Evolutionary conservation across 2,888 invertebrate genomes (phyloP).

Genomic region (Stegophylla sp.): DNA sequence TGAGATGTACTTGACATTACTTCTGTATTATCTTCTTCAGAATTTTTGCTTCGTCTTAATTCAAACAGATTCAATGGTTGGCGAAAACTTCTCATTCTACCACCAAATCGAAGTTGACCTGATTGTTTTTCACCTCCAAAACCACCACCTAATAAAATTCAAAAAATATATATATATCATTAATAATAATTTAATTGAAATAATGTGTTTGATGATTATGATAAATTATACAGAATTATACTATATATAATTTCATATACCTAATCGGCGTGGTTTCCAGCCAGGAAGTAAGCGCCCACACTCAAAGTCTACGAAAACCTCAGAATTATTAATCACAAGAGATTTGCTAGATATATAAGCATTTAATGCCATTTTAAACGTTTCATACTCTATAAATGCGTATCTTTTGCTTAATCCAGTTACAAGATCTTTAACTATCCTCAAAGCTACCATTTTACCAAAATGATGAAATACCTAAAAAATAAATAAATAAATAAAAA

Average conservation of each 20-base stretch:
- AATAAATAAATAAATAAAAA: conserved; percentile 32
- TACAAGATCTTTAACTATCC: conserved; percentile 79
- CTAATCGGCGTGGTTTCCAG: conserved; percentile 84
- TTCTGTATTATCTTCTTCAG: neutral
- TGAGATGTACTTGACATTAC: neutral
- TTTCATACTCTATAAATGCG: conserved; percentile 83
- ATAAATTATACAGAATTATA: too few relatives aligned
- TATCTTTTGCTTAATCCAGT: conserved; percentile 84
- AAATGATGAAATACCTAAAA: conserved; percentile 69
- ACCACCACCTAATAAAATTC: conserved; percentile 73
- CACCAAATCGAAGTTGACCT: conserved; percentile 86
- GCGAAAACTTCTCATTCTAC: conserved; percentile 78
- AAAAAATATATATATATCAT: neutral
- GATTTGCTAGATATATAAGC: conserved; percentile 68
- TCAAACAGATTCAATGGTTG: conserved; percentile 68
- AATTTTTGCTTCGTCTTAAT: conserved; percentile 2
- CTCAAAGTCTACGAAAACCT: conserved; percentile 80
- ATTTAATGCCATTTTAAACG: conserved; percentile 69
- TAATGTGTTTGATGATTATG: neutral
- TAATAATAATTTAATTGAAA: neutral
- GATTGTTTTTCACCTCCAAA: conserved; percentile 86
- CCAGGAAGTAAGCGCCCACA: conserved; percentile 75
- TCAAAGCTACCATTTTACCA: conserved; percentile 72
- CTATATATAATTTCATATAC: too few relatives aligned
- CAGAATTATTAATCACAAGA: conserved; percentile 72